phyloP scores from a whole-genome alignment of 2,888 invertebrate genomes.

The Schizotus pectinicornis region DNA sequence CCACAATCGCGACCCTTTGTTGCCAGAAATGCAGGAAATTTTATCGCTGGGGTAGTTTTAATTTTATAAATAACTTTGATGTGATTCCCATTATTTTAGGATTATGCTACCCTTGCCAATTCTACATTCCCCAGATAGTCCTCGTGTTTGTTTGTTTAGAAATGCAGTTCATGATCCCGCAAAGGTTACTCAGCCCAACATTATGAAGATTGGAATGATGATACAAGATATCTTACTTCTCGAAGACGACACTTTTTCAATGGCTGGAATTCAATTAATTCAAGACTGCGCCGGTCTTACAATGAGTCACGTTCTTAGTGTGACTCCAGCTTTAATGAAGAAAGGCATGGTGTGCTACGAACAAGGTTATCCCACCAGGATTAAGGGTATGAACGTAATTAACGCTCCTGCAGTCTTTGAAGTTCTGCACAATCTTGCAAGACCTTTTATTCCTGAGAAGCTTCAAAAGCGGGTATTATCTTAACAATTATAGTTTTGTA shows the following conservation, averaged over 20 bases:
- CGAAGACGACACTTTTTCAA: constrained; percentile 67
- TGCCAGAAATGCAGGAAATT: constrained; percentile 36
- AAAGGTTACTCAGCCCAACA: constrained; percentile 27
- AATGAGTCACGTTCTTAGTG: constrained; percentile 59
- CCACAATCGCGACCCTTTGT: constrained; percentile 53
- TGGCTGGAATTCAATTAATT: constrained; percentile 63
- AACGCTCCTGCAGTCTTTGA: constrained; percentile 67
- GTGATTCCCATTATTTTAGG: constrained; percentile 10
- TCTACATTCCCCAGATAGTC: constrained; percentile 43
- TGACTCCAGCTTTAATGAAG: constrained; percentile 64
- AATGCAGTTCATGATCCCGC: constrained; percentile 46
- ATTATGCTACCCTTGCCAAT: constrained; percentile 24
- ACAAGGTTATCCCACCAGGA: constrained; percentile 67
- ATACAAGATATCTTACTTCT: constrained; percentile 64
- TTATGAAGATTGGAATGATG: constrained; percentile 63
- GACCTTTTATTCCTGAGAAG: constrained; percentile 67
- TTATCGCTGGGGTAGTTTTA: constrained; percentile 15
- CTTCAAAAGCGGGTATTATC: constrained; percentile 64
- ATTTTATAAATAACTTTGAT: constrained; percentile 44
- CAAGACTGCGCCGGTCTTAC: constrained; percentile 65
- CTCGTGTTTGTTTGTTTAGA: constrained; percentile 51
- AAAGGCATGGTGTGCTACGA: constrained; percentile 60
- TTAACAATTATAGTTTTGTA: constrained; percentile 3
- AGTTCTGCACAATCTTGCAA: constrained; percentile 64
- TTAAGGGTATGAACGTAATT: constrained; percentile 65